These are phyloP conservation scores for Dicyrtomina minuta DNA, from an alignment of 2,888 invertebrate species.

Conservation along the genomic window DNA sequence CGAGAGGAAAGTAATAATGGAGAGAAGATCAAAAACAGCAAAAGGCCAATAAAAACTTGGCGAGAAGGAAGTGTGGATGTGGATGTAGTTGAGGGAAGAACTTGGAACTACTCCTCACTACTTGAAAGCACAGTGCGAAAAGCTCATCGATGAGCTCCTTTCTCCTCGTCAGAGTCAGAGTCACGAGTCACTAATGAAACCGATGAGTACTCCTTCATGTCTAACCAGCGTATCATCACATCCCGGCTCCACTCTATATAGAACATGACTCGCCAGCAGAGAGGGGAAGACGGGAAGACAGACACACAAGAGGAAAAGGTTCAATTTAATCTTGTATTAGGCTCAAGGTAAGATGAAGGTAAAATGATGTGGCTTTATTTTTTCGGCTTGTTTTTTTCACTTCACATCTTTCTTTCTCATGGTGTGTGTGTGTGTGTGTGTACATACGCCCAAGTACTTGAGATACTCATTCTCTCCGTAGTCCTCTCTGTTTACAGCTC, in stretches of 20 bases:
- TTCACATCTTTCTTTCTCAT: background rate
- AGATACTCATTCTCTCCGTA: background rate
- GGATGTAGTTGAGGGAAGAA: background rate
- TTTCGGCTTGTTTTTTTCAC: background rate
- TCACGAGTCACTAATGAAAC: conserved; percentile 35
- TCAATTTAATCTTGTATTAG: conserved; percentile 31
- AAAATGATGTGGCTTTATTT: conserved; percentile 16
- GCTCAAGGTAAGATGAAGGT: conserved; percentile 14
- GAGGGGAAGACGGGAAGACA: background rate
- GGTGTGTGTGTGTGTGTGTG: background rate
- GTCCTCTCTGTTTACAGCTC: too few relatives aligned
- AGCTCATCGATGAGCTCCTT: conserved; percentile 26
- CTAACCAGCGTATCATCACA: conserved; percentile 4
- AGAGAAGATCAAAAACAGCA: conserved; percentile 22
- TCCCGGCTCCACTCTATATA: background rate
- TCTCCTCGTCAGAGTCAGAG: conserved; percentile 18
- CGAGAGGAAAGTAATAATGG: conserved; percentile 12
- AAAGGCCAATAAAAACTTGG: conserved; percentile 27
- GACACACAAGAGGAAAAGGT: conserved; percentile 7
- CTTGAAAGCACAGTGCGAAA: conserved; percentile 17
- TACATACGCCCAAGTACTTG: background rate
- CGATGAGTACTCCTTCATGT: conserved; percentile 33
- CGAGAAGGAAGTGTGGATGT: background rate
- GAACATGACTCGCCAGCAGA: background rate
- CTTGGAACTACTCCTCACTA: background rate